Percentiles rank a stretch among this genome's conserved stretches.
phyloP scores from a whole-genome alignment of 2,797 vertebrate genomes.

The Zenarchopterus dispar region DNA sequence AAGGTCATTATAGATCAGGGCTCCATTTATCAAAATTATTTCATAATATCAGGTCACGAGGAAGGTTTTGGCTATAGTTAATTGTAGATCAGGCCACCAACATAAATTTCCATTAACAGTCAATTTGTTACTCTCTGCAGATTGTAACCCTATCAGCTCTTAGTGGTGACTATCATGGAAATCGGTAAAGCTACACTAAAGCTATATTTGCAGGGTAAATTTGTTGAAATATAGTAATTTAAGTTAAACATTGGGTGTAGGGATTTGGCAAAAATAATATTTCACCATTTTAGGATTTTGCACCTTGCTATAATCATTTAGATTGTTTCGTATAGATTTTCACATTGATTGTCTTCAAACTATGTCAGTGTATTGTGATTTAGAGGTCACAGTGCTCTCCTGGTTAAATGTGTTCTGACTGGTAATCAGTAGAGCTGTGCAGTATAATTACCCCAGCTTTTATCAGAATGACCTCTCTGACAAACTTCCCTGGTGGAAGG shows the following conservation, averaged over 20 bases:
- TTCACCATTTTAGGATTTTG: neutral
- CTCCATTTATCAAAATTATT: slow-evolving; percentile 87
- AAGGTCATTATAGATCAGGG: slow-evolving; percentile 78
- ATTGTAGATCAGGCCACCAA: slow-evolving; percentile 75
- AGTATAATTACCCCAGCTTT: slow-evolving; percentile 73
- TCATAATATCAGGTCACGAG: slow-evolving; percentile 76
- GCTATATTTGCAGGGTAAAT: too few species aligned
- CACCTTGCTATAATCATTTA: neutral
- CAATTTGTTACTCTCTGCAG: slow-evolving; percentile 67
- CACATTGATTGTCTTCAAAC: slow-evolving; percentile 8
- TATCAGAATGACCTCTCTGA: slow-evolving; percentile 75
- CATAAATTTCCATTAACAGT: slow-evolving; percentile 82
- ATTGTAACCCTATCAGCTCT: slow-evolving; percentile 60
- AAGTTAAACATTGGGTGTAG: too few species aligned
- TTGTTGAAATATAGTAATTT: slow-evolving; percentile 1
- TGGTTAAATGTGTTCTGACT: slow-evolving; percentile 72
- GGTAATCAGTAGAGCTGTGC: slow-evolving; percentile 68
- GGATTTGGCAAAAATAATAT: neutral
- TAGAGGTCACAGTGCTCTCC: slow-evolving; percentile 56
- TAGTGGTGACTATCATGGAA: slow-evolving; percentile 41
- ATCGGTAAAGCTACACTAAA: neutral
- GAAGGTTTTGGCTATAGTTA: slow-evolving; percentile 81
- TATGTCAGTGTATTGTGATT: slow-evolving; percentile 29
- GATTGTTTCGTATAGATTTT: slow-evolving; percentile 13
- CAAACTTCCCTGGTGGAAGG: slow-evolving; percentile 71